Percentiles rank a stretch among this genome's conserved stretches.
These are phyloP conservation scores for Oceanites oceanicus DNA, from an alignment of 2,113 vertebrate genomes.

Conservation along the genomic window DNA sequence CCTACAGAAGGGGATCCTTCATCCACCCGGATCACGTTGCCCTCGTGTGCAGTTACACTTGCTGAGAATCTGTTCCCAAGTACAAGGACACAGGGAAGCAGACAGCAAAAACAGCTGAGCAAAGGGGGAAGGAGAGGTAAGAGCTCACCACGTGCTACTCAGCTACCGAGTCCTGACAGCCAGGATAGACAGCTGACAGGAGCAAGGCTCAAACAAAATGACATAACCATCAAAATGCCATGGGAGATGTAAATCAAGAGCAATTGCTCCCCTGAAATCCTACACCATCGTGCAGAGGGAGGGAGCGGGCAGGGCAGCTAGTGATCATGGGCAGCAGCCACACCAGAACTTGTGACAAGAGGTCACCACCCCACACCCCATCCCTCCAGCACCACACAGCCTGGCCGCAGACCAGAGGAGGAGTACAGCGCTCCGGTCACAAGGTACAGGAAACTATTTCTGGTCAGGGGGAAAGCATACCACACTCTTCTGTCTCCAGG, in stretches of 20 bases:
- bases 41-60: not conserved
- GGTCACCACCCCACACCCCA: slow-evolving; percentile 49
- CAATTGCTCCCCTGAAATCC: slow-evolving; percentile 66
- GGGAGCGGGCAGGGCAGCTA: slow-evolving; percentile 15
- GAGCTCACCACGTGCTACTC: slow-evolving; percentile 58
- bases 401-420: slow-evolving; percentile 33
- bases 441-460: slow-evolving; percentile 73
- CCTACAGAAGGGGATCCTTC: slow-evolving; percentile 9
- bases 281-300: slow-evolving; percentile 38
- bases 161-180: slow-evolving; percentile 31
- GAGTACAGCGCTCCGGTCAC: slow-evolving; percentile 51
- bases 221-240: slow-evolving; percentile 68
- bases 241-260: slow-evolving; percentile 62
- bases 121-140: slow-evolving; percentile 57
- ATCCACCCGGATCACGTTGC: not conserved
- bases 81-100: slow-evolving; percentile 38
- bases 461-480: slow-evolving; percentile 69
- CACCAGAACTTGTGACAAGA: slow-evolving; percentile 62
- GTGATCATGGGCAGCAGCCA: slow-evolving; percentile 17
- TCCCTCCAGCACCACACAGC: slow-evolving; percentile 23
- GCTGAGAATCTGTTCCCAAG: slow-evolving; percentile 20
- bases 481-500: slow-evolving; percentile 59
- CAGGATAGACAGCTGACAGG: slow-evolving; percentile 65
- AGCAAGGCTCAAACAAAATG: slow-evolving; percentile 53
- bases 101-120: slow-evolving; percentile 60